A percentile compares a stretch with the other conserved stretches of the same genome.
phyloP scores from a whole-genome alignment of 2,888 invertebrate genomes.

The Macrosoma leucophasiata region DNA sequence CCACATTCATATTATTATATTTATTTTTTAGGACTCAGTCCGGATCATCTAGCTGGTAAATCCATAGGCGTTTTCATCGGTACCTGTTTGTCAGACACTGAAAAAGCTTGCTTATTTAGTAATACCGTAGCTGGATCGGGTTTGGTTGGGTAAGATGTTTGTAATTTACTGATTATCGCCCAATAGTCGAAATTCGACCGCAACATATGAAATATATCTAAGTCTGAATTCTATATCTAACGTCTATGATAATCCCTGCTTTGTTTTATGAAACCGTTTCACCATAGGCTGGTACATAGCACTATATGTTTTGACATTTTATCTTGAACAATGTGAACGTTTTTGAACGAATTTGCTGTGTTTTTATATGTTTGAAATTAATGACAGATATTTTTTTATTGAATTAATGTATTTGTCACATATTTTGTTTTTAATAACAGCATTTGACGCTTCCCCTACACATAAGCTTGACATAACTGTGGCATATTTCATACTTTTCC shows the following conservation, averaged over 20 bases:
- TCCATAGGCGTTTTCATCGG: conserved; percentile 5
- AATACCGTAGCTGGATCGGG: conserved; percentile 1
- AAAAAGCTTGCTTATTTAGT: conserved; percentile 1
- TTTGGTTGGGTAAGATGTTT: conserved; percentile 5
- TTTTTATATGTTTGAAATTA: too few species aligned
- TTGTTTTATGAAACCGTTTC: not conserved
- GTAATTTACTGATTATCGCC: not conserved
- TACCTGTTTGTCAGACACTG: conserved; percentile 3
- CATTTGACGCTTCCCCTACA: too few species aligned
- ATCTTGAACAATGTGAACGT: too few species aligned
- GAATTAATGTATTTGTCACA: too few species aligned
- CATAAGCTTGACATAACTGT: too few species aligned
- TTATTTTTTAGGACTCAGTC: conserved; percentile 7
- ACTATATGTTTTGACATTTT: too few species aligned
- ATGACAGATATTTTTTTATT: too few species aligned
- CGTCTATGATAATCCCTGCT: not conserved
- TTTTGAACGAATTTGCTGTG: too few species aligned
- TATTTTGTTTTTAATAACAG: too few species aligned
- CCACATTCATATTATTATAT: not conserved
- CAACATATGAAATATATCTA: not conserved
- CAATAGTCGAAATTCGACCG: not conserved
- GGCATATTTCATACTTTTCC: too few species aligned
- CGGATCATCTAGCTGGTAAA: conserved; percentile 4
- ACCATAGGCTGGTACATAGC: too few species aligned
- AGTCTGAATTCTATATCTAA: not conserved